A percentile compares a stretch with the other conserved stretches of the same genome.
Evolutionary conservation across 2,113 vertebrate genomes (phyloP).

Genomic region (Haemorhous mexicanus): DNA sequence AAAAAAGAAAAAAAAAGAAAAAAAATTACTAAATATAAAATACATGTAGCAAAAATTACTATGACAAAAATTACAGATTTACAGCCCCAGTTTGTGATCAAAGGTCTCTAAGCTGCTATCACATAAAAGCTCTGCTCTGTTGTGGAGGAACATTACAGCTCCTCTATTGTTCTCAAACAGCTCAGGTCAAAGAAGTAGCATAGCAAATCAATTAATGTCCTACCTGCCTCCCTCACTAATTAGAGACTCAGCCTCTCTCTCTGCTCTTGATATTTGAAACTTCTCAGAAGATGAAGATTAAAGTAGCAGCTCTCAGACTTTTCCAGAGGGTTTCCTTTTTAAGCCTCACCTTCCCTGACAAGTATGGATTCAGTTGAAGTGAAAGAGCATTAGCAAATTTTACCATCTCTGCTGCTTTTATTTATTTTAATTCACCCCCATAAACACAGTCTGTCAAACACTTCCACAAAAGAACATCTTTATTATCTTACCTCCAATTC

Average conservation of each 20-base stretch:
- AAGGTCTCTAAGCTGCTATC: neutral
- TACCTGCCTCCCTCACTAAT: constrained; percentile 66
- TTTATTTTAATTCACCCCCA: constrained; percentile 1
- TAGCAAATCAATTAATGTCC: constrained; percentile 66
- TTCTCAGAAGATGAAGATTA: constrained; percentile 65
- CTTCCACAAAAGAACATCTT: neutral
- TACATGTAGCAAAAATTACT: neutral
- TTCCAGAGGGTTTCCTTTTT: constrained; percentile 50
- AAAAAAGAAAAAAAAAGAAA: neutral
- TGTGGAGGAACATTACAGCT: neutral
- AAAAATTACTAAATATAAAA: neutral
- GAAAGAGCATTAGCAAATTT: constrained; percentile 46
- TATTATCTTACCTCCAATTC: neutral
- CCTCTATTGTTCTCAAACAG: constrained; percentile 29
- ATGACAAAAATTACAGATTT: neutral
- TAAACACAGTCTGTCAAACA: neutral
- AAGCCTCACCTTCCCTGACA: constrained; percentile 39
- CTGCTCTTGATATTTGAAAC: constrained; percentile 70
- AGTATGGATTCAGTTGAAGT: constrained; percentile 36
- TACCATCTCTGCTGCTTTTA: constrained; percentile 11
- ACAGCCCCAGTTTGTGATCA: constrained; percentile 5
- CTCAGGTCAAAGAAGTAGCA: constrained; percentile 49
- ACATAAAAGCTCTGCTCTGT: neutral
- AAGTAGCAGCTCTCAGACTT: constrained; percentile 42
- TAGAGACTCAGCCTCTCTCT: constrained; percentile 44